phyloP scores from a whole-genome alignment of 2,888 invertebrate species.

The Diploptera punctata region DNA sequence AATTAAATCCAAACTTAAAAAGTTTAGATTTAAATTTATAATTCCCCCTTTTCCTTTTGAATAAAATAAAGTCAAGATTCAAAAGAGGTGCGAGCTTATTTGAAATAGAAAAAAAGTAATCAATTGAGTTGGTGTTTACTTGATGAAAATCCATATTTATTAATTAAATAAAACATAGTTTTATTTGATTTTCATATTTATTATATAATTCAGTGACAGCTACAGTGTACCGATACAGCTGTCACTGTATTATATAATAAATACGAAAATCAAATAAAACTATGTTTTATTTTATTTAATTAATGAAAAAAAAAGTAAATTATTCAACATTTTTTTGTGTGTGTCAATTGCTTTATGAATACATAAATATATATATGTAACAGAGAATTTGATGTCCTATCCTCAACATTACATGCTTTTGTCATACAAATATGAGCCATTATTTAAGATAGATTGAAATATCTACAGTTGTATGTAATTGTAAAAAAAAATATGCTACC shows the following conservation, averaged over 20 bases:
- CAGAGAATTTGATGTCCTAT: background rate
- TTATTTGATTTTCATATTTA: no score
- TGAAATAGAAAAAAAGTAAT: background rate
- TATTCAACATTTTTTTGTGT: background rate
- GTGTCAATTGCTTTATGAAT: background rate
- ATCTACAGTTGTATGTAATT: no score
- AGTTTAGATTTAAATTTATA: background rate
- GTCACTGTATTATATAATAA: no score
- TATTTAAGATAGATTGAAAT: background rate
- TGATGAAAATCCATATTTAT: no score
- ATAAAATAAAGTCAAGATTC: background rate
- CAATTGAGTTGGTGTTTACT: no score
- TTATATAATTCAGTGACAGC: no score
- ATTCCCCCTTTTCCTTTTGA: background rate
- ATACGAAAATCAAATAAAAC: no score
- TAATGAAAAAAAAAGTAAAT: no score
- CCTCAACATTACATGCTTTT: background rate
- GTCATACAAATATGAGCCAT: background rate
- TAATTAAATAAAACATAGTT: no score
- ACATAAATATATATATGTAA: background rate
- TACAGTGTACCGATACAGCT: no score
- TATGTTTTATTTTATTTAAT: no score
- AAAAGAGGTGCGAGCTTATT: slow-evolving; percentile 9
- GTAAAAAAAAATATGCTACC: no score
- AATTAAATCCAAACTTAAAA: background rate